phyloP scores from a whole-genome alignment of 2,113 vertebrate genomes.

The Crocuta crocuta region DNA sequence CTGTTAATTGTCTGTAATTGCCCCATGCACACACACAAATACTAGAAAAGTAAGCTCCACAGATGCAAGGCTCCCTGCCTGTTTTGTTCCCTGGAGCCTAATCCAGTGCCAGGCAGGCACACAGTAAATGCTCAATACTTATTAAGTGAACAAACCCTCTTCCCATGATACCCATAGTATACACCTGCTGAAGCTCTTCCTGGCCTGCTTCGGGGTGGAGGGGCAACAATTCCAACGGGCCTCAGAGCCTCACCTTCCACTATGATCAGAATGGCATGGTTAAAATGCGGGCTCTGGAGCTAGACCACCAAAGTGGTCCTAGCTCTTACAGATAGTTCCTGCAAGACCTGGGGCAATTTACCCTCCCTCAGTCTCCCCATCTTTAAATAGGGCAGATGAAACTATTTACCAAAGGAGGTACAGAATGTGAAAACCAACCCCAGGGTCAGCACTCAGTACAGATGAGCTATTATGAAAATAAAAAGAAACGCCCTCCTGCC shows the following conservation, averaged over 20 bases:
- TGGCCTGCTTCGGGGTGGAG: not conserved
- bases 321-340: fast-evolving
- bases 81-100: not conserved
- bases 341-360: not conserved
- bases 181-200: not conserved
- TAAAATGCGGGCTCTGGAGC: not conserved
- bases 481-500: not conserved
- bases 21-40: fast-evolving
- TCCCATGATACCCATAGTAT: not conserved
- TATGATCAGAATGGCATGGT: not conserved
- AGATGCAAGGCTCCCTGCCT: not conserved
- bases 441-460: not conserved
- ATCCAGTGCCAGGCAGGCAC: not conserved
- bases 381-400: not conserved
- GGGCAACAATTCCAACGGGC: not conserved
- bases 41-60: not conserved
- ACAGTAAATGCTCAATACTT: not conserved
- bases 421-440: not conserved
- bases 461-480: not conserved
- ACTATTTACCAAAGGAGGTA: not conserved
- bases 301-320: not conserved
- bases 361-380: not conserved
- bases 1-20: not conserved
- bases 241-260: not conserved
- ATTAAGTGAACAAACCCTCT: not conserved